Evolutionary conservation across 2,113 vertebrate species (phyloP).

Genomic region (Hucho hucho): DNA sequence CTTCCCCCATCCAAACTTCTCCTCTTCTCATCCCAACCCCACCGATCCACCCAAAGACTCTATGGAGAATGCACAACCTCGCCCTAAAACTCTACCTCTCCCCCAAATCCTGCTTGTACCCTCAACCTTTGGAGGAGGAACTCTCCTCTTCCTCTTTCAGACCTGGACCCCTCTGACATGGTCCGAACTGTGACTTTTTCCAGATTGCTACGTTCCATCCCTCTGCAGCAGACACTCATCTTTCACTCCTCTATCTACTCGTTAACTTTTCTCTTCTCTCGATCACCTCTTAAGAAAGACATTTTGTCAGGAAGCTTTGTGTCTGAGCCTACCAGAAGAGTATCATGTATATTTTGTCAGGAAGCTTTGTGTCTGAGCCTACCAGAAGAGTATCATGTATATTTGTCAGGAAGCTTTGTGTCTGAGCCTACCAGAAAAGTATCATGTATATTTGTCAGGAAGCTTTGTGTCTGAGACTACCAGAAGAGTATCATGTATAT

Average conservation of each 20-base stretch:
- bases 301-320: no score
- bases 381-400: no score
- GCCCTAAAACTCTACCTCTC: not conserved
- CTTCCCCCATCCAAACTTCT: not conserved
- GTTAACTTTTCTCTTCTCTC: not conserved
- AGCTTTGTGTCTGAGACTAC: no score
- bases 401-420: no score
- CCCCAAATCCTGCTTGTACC: not conserved
- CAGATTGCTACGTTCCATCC: slow-evolving; percentile 10
- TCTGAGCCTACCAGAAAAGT: no score
- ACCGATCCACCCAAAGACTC: not conserved
- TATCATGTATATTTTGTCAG: not conserved
- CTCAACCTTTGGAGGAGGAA: slow-evolving; percentile 42
- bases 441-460: no score
- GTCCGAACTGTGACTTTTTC: slow-evolving; percentile 52
- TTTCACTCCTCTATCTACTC: slow-evolving; percentile 9
- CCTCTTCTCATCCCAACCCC: not conserved
- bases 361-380: no score
- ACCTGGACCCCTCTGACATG: slow-evolving; percentile 53
- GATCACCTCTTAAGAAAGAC: not conserved
- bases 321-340: slow-evolving; percentile 34
- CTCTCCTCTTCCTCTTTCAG: slow-evolving; percentile 53
- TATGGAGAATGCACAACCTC: not conserved
- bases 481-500: slow-evolving; percentile 38
- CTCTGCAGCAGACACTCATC: not conserved